These are phyloP conservation scores for Dicranocentrus wangi DNA, from an alignment of 2,888 invertebrate genomes.

Conservation along the genomic window DNA sequence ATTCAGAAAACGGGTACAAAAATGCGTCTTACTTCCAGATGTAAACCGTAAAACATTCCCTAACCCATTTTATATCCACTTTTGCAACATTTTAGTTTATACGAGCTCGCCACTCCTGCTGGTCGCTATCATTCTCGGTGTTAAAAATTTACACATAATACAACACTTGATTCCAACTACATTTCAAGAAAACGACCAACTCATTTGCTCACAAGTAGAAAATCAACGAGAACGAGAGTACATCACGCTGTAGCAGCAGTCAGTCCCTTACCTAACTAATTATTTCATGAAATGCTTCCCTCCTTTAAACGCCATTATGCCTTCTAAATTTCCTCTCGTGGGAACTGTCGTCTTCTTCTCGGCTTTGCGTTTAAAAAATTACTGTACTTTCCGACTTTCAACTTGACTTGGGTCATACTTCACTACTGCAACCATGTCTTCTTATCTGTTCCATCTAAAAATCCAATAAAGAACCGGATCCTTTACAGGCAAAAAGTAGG, in stretches of 20 bases:
- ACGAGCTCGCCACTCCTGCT: background rate
- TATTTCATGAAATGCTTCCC: conserved; percentile 40
- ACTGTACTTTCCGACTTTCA: no score
- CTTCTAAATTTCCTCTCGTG: background rate
- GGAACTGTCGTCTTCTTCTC: background rate
- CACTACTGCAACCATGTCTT: no score
- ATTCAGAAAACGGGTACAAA: no score
- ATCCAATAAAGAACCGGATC: no score
- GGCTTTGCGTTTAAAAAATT: no score
- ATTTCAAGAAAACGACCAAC: conserved; percentile 31
- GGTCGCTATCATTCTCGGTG: conserved; percentile 37
- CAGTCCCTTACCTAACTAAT: conserved; percentile 30
- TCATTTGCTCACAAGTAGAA: conserved; percentile 21
- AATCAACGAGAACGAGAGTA: background rate
- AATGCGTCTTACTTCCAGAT: no score
- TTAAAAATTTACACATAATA: conserved; percentile 40
- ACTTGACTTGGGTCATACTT: no score
- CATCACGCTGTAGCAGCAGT: background rate
- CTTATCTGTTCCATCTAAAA: no score
- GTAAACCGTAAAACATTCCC: no score
- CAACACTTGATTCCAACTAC: conserved; percentile 20
- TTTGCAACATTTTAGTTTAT: conserved; percentile 2
- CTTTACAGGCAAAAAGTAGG: no score
- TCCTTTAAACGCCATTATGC: conserved; percentile 6
- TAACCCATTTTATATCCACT: no score